Evolutionary conservation across 1,140 invertebrate genomes (phyloP), one percentile per base, ranked within the genome.

Genomic region (Drosophila carrolli): DNA sequence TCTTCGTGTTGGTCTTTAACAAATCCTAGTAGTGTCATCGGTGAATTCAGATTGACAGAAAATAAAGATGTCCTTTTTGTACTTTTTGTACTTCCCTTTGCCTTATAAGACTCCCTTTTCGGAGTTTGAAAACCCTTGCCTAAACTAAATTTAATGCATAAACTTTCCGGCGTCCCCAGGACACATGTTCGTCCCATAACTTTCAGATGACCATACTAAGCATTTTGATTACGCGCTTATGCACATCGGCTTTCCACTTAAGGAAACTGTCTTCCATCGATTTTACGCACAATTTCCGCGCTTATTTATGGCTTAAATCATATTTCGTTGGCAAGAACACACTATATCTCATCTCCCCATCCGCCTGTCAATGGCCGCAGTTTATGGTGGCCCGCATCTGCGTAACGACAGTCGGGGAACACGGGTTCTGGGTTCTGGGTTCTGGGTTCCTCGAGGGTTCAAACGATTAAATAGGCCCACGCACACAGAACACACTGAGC

Each of bases 221-320:
- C 70, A 71, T 48, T 50, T 71, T 58, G 57, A 47, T 74, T 16
- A 56, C 37, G 40, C 66, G 53, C 60, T 65, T 75, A 51, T 77
- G 57, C 43, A 55, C 27, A 54, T 53, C 47, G 41, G 53, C 19
- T 44, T 67, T 16, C 41, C 68, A 58, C 76, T 58, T 27, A 55
- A 29, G 40, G 16, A 37, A 73, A 74, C 55, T 47, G 48, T 23
- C 11, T 19, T n/a, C 55, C 50, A 67, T 48, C 60, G 56, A 40
- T 27, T 80, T 75, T 40, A 57, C 73, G 72, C 73, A 67, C 73
- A 67, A 75, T 75, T 75, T 75, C 72, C 72, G 61, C 54, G 54
- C 43, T 75, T 75, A 59, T 75, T 75, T 75, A 76, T 75, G 61
- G 72, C 48, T 48, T 23, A 76, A 75, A 75, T 75, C 73, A 75